These are phyloP conservation scores for Desmophyllum pertusum DNA, from an alignment of 92 coral and sea anemone species.

Conservation along the genomic window DNA sequence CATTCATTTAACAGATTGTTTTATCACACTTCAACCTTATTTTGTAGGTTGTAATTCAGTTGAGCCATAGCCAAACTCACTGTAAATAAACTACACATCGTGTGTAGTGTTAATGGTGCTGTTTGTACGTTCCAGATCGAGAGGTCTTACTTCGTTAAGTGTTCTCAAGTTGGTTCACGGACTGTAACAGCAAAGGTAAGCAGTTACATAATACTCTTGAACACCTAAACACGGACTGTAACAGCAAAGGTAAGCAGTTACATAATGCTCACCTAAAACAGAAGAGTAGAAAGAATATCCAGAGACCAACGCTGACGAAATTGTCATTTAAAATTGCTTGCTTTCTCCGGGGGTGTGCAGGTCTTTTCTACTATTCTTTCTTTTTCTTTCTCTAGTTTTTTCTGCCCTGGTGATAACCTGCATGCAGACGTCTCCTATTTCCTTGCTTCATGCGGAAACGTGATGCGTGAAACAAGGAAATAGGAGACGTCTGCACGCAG, in stretches of 20 bases:
- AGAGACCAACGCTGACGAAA: neutral
- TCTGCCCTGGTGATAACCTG: too few species aligned
- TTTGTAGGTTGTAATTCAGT: conserved; percentile 4
- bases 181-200: conserved; percentile 80
- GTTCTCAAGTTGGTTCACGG: conserved; percentile 94
- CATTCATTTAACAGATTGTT: too few species aligned
- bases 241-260: conserved; percentile 77
- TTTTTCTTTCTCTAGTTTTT: too few species aligned
- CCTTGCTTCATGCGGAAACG: too few species aligned
- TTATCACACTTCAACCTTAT: too few species aligned
- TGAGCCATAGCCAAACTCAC: too few species aligned
- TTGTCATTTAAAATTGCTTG: neutral
- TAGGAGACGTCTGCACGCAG: too few species aligned
- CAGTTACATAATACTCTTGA: neutral
- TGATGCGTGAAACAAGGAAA: too few species aligned
- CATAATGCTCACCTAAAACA: neutral
- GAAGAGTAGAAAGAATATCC: neutral
- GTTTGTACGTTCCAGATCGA: conserved; percentile 57
- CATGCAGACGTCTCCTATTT: too few species aligned
- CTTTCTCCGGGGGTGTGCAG: neutral
- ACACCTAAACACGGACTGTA: conserved; percentile 51
- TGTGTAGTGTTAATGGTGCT: neutral
- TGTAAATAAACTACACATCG: neutral
- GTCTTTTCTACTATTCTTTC: neutral
- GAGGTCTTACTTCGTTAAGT: conserved; percentile 71